Evolutionary conservation across 2,113 vertebrate species (phyloP).

Genomic region (Equus quagga): DNA sequence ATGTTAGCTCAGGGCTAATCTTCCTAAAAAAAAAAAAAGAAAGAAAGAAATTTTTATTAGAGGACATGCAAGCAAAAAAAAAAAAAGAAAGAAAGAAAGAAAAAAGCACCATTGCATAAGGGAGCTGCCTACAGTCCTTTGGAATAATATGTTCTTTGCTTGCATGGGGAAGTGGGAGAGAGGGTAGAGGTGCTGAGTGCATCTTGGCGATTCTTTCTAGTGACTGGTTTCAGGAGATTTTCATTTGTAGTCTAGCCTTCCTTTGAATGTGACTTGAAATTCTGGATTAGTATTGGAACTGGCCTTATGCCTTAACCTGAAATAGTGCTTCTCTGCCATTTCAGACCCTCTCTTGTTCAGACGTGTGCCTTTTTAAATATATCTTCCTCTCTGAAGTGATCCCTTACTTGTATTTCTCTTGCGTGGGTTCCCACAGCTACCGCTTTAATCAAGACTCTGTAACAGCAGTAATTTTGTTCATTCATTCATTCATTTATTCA

Average conservation of each 20-base stretch:
- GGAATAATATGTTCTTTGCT: not conserved
- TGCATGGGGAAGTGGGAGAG: not conserved
- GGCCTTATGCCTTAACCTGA: conserved; percentile 19
- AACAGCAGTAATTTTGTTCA: not conserved
- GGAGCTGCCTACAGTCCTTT: not conserved
- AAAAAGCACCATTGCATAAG: not conserved
- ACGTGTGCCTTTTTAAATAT: not conserved
- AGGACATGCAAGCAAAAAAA: not conserved
- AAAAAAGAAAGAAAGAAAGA: not conserved
- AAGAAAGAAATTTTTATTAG: not conserved
- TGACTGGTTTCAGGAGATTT: not conserved
- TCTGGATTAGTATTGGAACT: conserved; percentile 1
- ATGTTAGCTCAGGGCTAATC: too few species aligned
- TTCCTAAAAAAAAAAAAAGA: too few species aligned
- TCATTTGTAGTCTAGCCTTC: not conserved
- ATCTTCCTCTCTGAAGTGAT: conserved; percentile 31
- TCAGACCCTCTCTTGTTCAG: not conserved
- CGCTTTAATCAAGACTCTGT: not conserved
- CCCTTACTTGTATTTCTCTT: not conserved
- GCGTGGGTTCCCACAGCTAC: not conserved
- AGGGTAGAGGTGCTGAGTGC: not conserved
- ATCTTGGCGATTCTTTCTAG: not conserved
- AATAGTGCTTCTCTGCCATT: not conserved
- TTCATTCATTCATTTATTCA: not conserved
- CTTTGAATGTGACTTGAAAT: conserved; percentile 32